Percentiles rank a stretch among this genome's conserved stretches.
Evolutionary conservation across 2,797 vertebrate species (phyloP).

Genomic region (Sebastes dallii): DNA sequence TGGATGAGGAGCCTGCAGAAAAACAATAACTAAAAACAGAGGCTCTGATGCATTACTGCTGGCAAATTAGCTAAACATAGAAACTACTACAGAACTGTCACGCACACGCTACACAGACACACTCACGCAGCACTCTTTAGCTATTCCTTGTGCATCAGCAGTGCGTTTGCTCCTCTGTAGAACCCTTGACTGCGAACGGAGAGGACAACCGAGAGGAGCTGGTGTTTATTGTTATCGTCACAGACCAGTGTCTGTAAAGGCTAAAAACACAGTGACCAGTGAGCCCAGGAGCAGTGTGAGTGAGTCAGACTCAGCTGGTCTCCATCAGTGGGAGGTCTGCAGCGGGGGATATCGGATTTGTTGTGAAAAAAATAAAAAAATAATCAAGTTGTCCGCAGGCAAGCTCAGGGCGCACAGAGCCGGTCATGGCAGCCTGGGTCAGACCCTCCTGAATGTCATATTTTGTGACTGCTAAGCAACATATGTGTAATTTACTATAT

Average conservation of each 20-base stretch:
- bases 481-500: background rate
- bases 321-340: conserved; percentile 61
- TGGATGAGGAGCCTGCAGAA: conserved; percentile 32
- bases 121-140: conserved; percentile 21
- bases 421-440: conserved; percentile 18
- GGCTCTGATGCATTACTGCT: conserved; percentile 53
- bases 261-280: conserved; percentile 56
- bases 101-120: conserved; percentile 1
- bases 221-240: conserved; percentile 58
- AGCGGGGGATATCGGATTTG: conserved; percentile 54
- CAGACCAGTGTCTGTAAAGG: conserved; percentile 54
- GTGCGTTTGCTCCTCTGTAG: conserved; percentile 43
- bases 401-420: conserved; percentile 31
- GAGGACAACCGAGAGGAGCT: conserved; percentile 52
- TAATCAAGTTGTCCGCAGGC: conserved; percentile 27
- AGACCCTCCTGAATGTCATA: conserved; percentile 39
- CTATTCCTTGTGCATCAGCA: conserved; percentile 48
- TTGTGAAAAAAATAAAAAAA: background rate
- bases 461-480: conserved; percentile 10
- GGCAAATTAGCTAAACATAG: conserved; percentile 54
- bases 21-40: conserved; percentile 42
- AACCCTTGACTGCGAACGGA: conserved; percentile 44
- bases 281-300: conserved; percentile 52
- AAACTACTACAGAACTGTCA: conserved; percentile 36
- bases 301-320: conserved; percentile 69